Conservation (phyloP, 2,888 invertebrate species). For the Darwinula stevensoni region DNA sequence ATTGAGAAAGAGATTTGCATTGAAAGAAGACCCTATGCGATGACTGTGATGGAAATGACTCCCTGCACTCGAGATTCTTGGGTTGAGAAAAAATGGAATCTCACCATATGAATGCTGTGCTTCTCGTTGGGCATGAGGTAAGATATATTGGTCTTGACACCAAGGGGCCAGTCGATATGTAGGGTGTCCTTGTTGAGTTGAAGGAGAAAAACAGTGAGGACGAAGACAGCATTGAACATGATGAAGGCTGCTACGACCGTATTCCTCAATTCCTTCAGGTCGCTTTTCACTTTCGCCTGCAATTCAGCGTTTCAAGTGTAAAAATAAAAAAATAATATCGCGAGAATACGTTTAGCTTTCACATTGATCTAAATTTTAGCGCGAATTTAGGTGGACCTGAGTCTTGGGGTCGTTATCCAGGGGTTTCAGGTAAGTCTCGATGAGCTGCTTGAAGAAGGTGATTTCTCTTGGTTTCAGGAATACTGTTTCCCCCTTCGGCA, state of each 20-base stretch:
- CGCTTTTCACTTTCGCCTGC: slow-evolving; percentile 11
- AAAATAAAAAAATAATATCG: slow-evolving; percentile 1
- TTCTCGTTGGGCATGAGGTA: slow-evolving; percentile 6
- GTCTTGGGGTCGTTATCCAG: slow-evolving; percentile 15
- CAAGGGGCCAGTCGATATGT: slow-evolving; percentile 26
- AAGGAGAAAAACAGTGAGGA: slow-evolving; percentile 22
- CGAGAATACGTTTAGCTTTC: slow-evolving; percentile 4
- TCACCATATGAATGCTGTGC: slow-evolving; percentile 3
- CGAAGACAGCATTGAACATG: slow-evolving; percentile 25
- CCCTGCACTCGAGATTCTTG: no score
- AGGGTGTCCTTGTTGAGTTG: slow-evolving; percentile 21
- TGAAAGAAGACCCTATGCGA: no score
- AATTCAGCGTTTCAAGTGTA: no score
- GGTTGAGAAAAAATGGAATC: no score
- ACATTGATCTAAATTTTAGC: neutral
- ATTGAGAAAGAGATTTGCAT: no score
- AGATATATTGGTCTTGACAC: slow-evolving; percentile 13
- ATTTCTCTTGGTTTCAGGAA: slow-evolving; percentile 17
- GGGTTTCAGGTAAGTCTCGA: slow-evolving; percentile 21
- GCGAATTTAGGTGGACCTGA: slow-evolving; percentile 10
- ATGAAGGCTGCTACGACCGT: slow-evolving; percentile 19
- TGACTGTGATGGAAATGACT: no score
- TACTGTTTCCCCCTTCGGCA: slow-evolving; percentile 16
- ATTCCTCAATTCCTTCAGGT: slow-evolving; percentile 19
- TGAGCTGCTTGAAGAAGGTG: slow-evolving; percentile 21